phyloP scores from a whole-genome alignment of 64 coral and sea anemone species.

The Pachyseris speciosa region DNA sequence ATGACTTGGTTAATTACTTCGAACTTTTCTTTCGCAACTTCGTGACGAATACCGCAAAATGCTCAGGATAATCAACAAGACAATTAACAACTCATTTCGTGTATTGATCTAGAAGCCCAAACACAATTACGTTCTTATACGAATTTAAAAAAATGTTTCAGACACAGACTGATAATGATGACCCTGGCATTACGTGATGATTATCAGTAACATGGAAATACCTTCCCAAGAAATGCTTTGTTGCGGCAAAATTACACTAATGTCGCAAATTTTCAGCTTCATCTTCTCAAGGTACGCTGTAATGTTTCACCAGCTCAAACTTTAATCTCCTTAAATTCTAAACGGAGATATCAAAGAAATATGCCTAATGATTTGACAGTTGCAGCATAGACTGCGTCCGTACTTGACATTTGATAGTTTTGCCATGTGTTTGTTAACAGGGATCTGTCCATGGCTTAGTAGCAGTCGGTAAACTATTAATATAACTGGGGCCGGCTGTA shows the following conservation, averaged over 20 bases:
- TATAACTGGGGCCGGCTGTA: background rate
- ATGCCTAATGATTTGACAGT: background rate
- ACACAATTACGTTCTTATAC: background rate
- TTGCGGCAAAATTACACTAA: no score
- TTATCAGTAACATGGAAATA: no score
- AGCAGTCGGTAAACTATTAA: constrained; percentile 4
- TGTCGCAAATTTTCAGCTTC: background rate
- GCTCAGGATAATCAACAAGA: background rate
- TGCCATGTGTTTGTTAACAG: background rate
- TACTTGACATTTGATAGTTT: background rate
- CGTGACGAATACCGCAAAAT: background rate
- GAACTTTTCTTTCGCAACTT: background rate
- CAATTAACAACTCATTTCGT: background rate
- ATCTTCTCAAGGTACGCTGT: no score
- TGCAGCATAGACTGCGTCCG: background rate
- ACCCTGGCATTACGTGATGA: no score
- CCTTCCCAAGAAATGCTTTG: no score
- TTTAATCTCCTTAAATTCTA: background rate
- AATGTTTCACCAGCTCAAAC: background rate
- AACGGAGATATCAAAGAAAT: background rate
- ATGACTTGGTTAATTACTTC: background rate
- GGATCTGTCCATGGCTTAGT: background rate
- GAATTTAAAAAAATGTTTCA: no score
- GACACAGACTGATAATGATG: no score
- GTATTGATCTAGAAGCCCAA: background rate